Evolutionary conservation across 2,888 invertebrate genomes (phyloP).

Genomic region (Agrochola macilenta): DNA sequence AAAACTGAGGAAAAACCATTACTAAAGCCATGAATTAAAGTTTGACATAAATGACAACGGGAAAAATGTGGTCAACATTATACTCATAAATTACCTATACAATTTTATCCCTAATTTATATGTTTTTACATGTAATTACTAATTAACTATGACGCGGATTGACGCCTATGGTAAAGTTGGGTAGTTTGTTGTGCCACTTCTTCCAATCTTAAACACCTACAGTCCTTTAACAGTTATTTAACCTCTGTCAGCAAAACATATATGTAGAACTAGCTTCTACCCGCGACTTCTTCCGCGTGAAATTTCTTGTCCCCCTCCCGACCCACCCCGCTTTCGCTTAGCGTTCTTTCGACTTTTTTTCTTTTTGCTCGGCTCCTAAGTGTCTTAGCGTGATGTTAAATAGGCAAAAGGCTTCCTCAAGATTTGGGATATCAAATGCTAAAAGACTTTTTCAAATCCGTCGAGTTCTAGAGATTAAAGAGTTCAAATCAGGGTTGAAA

Average conservation of each 20-base stretch:
- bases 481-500: too few relatives aligned
- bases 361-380: too few relatives aligned
- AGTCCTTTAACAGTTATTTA: not conserved
- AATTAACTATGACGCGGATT: not conserved
- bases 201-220: not conserved
- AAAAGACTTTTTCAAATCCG: too few relatives aligned
- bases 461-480: too few relatives aligned
- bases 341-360: too few relatives aligned
- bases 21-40: not conserved
- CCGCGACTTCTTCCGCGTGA: too few relatives aligned
- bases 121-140: not conserved
- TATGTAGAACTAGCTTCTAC: not conserved
- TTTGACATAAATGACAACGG: slow-evolving; percentile 5
- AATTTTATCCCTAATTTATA: not conserved
- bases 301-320: too few relatives aligned
- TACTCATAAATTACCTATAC: not conserved
- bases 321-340: too few relatives aligned
- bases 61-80: slow-evolving; percentile 10
- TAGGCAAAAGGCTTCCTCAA: too few relatives aligned
- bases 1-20: slow-evolving; percentile 3
- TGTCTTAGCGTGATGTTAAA: too few relatives aligned
- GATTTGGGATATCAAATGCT: too few relatives aligned
- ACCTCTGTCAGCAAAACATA: not conserved
- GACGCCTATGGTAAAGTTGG: not conserved
- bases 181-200: not conserved